These are phyloP conservation scores for Tachina grossa DNA, from an alignment of 2,888 invertebrate species.

Conservation along the genomic window DNA sequence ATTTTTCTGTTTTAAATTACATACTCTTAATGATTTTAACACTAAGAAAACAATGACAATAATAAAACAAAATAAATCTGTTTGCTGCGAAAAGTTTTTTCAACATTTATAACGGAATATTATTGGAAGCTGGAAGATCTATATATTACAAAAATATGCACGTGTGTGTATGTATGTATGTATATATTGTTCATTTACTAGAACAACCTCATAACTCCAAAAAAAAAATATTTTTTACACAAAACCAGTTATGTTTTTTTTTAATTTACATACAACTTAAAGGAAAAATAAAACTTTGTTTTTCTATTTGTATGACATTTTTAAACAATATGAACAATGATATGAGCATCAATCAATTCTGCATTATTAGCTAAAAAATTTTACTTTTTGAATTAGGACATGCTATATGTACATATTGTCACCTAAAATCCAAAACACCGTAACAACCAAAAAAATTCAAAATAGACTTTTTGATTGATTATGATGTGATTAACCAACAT, in stretches of 20 bases:
- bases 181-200: too few relatives aligned
- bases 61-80: constrained; percentile 20
- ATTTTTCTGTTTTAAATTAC: not conserved
- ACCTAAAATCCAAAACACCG: too few relatives aligned
- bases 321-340: too few relatives aligned
- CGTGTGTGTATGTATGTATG: too few relatives aligned
- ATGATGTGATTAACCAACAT: too few relatives aligned
- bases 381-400: not conserved
- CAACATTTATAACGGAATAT: constrained; percentile 34
- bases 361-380: not conserved
- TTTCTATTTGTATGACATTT: not conserved
- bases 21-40: not conserved
- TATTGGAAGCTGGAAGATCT: constrained; percentile 47
- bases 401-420: too few relatives aligned
- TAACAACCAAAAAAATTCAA: too few relatives aligned
- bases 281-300: not conserved
- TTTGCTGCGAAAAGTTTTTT: not conserved
- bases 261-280: too few relatives aligned
- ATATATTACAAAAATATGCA: not conserved
- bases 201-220: not conserved
- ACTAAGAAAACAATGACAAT: constrained; percentile 29
- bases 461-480: too few relatives aligned
- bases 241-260: too few relatives aligned
- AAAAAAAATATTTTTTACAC: not conserved
- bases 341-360: too few relatives aligned